phyloP scores from a whole-genome alignment of 2,113 vertebrate genomes.

The Oncorhynchus tshawytscha region DNA sequence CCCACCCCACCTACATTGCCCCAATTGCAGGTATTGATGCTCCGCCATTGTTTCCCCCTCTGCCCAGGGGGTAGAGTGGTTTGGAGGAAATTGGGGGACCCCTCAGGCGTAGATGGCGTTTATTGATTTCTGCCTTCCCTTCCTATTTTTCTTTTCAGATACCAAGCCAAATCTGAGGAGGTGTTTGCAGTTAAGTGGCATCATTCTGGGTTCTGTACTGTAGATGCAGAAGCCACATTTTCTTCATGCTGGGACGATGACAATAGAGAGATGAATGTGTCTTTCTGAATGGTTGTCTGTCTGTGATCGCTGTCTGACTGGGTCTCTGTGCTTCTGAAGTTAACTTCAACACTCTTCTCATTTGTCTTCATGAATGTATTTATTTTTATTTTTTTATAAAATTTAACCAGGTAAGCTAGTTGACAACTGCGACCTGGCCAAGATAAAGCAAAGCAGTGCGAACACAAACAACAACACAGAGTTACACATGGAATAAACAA shows the following conservation, averaged over 20 bases:
- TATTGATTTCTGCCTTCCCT: conserved; percentile 67
- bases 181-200: conserved; percentile 5
- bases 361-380: background rate
- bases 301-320: background rate
- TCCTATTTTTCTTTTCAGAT: conserved; percentile 57
- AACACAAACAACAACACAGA: no score
- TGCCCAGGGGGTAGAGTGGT: conserved; percentile 44
- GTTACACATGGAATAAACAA: no score
- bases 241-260: conserved; percentile 30
- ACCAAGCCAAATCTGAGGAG: conserved; percentile 33
- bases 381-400: no score
- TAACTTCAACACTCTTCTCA: background rate
- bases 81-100: conserved; percentile 64
- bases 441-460: no score
- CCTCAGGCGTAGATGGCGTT: conserved; percentile 72
- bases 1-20: conserved; percentile 50
- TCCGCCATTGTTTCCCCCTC: conserved; percentile 63
- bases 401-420: no score
- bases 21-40: conserved; percentile 78
- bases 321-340: conserved; percentile 9
- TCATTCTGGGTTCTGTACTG: conserved; percentile 32
- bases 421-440: no score
- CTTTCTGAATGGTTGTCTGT: no score
- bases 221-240: conserved; percentile 21
- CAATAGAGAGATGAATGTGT: conserved; percentile 3